These are phyloP conservation scores for Drosophila ercepeae DNA, from an alignment of 1,140 invertebrate species.

Conservation along the genomic window DNA sequence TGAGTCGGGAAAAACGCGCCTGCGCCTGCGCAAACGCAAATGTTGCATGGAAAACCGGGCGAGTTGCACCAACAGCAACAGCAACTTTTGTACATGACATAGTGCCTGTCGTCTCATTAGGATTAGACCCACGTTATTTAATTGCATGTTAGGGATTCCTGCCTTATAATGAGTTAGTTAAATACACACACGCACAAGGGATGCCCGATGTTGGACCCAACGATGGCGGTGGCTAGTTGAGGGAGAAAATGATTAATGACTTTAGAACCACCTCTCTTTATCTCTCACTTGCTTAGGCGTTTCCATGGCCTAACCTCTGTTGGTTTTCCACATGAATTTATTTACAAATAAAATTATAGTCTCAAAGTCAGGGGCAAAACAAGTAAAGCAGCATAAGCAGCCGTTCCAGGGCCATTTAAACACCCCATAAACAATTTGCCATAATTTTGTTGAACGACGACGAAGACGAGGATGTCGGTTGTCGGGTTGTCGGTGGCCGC, in stretches of 20 bases:
- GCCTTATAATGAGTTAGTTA: slow-evolving; percentile 81
- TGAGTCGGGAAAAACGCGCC: slow-evolving; percentile 17
- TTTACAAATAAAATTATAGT: slow-evolving; percentile 82
- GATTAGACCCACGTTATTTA: slow-evolving; percentile 82
- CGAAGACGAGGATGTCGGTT: slow-evolving; percentile 21
- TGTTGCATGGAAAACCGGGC: slow-evolving; percentile 59
- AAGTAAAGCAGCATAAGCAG: slow-evolving; percentile 9
- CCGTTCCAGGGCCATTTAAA: slow-evolving; percentile 65
- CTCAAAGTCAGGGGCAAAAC: slow-evolving; percentile 43
- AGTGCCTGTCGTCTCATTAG: slow-evolving; percentile 81
- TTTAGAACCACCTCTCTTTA: slow-evolving; percentile 35
- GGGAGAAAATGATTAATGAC: slow-evolving; percentile 50
- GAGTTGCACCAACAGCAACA: slow-evolving; percentile 33
- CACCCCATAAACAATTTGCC: slow-evolving; percentile 80
- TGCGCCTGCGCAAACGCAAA: slow-evolving; percentile 75
- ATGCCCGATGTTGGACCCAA: not conserved
- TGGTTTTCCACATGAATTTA: slow-evolving; percentile 79
- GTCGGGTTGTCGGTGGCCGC: slow-evolving; percentile 23
- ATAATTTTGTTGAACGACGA: slow-evolving; percentile 70
- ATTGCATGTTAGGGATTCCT: slow-evolving; percentile 81
- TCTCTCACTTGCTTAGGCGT: slow-evolving; percentile 39
- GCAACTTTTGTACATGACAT: slow-evolving; percentile 61
- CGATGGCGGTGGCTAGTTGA: slow-evolving; percentile 2
- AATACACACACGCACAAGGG: slow-evolving; percentile 65
- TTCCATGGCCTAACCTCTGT: slow-evolving; percentile 44